Evolutionary conservation across 2,113 vertebrate genomes (phyloP).

Genomic region (Toxotes chatareus): DNA sequence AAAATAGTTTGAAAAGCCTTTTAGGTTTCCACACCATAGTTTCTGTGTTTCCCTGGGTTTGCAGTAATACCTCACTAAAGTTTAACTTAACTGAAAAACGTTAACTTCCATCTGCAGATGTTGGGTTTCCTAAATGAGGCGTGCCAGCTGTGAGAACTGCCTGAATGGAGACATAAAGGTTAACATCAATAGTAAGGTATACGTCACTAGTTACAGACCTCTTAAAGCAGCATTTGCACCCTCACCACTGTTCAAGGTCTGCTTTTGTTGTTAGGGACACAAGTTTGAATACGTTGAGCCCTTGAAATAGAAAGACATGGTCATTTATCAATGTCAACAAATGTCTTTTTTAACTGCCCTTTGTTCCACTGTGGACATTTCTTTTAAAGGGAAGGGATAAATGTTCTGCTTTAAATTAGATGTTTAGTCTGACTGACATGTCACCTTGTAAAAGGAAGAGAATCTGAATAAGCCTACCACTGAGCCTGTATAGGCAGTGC

Average conservation of each 20-base stretch:
- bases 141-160: background rate
- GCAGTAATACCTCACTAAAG: background rate
- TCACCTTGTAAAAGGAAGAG: conserved; percentile 44
- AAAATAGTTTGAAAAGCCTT: background rate
- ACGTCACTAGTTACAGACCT: conserved; percentile 19
- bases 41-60: background rate
- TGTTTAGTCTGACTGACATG: conserved; percentile 37
- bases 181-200: background rate
- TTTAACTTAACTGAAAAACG: background rate
- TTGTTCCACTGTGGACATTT: conserved; percentile 21
- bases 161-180: background rate
- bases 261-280: conserved; percentile 20
- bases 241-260: conserved; percentile 8
- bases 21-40: no score
- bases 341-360: conserved; percentile 13
- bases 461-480: conserved; percentile 15
- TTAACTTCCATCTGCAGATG: conserved; percentile 5
- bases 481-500: conserved; percentile 6
- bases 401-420: conserved; percentile 51
- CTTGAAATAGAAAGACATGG: conserved; percentile 24
- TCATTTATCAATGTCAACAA: conserved; percentile 24
- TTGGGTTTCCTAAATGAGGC: conserved; percentile 5
- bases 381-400: conserved; percentile 10
- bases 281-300: conserved; percentile 29
- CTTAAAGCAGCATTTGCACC: background rate